Base-by-base conservation (phyloP, 2,797 vertebrate genomes). In the Acridotheres tristis region DNA sequence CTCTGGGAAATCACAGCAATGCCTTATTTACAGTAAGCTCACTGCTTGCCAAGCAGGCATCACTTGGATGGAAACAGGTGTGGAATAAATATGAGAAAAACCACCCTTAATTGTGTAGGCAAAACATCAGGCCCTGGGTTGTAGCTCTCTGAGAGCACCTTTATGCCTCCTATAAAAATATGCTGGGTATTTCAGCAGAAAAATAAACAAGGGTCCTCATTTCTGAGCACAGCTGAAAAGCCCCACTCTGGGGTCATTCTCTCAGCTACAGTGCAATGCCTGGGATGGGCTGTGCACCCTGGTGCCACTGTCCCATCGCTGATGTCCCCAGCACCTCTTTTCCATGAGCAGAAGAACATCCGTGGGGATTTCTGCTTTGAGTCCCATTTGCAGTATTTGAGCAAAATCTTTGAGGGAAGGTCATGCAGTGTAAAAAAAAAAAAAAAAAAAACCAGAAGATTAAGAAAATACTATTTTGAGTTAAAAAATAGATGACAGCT, bases 1-100 rank as follows among this genome's bases (percentile, higher is more conserved):
- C 74, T 53, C 65, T 22, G 59, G 84, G 84, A 94, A 89, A 84
- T 55, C 69, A 47, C 0, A 0, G 85, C 58, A 87, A 74, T 74
- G 53, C 81, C 72, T 90, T 77, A 75, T 80, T 89, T 85, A 90
- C 75, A 77, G 68, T n/a, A 54, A 93, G 79, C 59, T 53, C 13
- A 7, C 51, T 76, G 81, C 80, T n/a, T 89, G 81, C 53, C 84
- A 88, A 76, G 75, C 78, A 95, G 61, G 50, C 62, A 74, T 54
- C 61, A 65, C 78, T 54, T 61, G 20, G 72, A 92, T 68, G 75
- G 85, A 76, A 88, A 87, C 62, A 36, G 38, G 43, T 61, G 11
- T 10, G 40, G 71, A 93, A 74, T 85, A 78, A 73, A 34, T 34
- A 79, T 2, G 18, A 85, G 74, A 36, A 73, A 69, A 68, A 45